Conservation (phyloP, 2,113 vertebrate genomes). For the Antechinus flavipes region DNA sequence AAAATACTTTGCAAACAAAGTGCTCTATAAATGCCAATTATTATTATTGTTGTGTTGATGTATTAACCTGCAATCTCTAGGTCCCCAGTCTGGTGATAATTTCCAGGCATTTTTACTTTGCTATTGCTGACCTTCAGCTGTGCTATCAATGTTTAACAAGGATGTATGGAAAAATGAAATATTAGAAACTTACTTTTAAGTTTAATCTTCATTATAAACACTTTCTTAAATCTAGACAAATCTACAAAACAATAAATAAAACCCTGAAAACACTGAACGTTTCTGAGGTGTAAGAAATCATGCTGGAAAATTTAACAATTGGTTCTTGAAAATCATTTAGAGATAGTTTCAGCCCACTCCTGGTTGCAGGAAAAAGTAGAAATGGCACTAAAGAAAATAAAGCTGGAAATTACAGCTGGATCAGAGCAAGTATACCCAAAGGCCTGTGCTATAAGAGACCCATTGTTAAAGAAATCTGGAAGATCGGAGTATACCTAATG, state of each 20-base stretch:
- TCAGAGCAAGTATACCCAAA: not conserved
- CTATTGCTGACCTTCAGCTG: not conserved
- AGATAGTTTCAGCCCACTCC: not conserved
- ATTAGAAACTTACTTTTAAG: not conserved
- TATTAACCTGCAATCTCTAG: not conserved
- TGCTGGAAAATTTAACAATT: not conserved
- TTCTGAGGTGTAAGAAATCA: not conserved
- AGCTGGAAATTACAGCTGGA: not conserved
- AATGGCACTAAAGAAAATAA: not conserved
- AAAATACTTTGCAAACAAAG: not conserved
- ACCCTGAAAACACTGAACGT: not conserved
- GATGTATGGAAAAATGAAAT: not conserved
- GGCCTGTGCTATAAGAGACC: not conserved
- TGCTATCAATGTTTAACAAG: not conserved
- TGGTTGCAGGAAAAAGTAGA: not conserved
- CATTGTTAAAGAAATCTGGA: not conserved
- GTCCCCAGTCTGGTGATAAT: not conserved
- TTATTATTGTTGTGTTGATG: not conserved
- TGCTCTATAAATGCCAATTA: not conserved
- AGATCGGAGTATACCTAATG: not conserved
- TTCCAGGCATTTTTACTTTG: not conserved
- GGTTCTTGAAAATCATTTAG: not conserved
- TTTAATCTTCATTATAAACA: not conserved
- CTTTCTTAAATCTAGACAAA: not conserved
- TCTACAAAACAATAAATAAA: not conserved